Conservation (phyloP, 2,113 vertebrate species). For the Hypocryptadius cinnamomeus region DNA sequence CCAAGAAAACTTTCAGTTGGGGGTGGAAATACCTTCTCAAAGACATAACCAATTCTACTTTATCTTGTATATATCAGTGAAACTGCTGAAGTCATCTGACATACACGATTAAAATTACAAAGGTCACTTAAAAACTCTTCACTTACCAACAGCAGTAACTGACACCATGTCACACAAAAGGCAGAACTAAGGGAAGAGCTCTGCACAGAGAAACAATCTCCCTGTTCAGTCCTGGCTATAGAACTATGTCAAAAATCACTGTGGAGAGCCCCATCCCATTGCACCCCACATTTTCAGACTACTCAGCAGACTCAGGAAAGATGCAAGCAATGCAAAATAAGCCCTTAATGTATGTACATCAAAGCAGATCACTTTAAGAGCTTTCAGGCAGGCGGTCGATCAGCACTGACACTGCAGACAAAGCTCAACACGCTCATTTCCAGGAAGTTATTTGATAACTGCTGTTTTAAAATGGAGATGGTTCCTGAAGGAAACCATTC, state of each 20-base stretch:
- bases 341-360: neutral
- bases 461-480: neutral
- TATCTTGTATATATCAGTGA: neutral
- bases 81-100: neutral
- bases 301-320: neutral
- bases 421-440: neutral
- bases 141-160: neutral
- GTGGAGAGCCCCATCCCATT: neutral
- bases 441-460: neutral
- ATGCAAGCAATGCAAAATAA: neutral
- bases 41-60: neutral
- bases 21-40: neutral
- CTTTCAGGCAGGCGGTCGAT: neutral
- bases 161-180: rapidly evolving
- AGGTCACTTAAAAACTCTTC: neutral
- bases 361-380: neutral
- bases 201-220: neutral
- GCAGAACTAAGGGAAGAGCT: neutral
- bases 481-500: neutral
- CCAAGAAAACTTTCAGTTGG: neutral
- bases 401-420: neutral
- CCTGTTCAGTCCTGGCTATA: neutral
- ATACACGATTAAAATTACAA: neutral
- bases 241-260: neutral
- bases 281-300: neutral